phyloP scores from a whole-genome alignment of 2,888 invertebrate species.

The Philereme transversata region DNA sequence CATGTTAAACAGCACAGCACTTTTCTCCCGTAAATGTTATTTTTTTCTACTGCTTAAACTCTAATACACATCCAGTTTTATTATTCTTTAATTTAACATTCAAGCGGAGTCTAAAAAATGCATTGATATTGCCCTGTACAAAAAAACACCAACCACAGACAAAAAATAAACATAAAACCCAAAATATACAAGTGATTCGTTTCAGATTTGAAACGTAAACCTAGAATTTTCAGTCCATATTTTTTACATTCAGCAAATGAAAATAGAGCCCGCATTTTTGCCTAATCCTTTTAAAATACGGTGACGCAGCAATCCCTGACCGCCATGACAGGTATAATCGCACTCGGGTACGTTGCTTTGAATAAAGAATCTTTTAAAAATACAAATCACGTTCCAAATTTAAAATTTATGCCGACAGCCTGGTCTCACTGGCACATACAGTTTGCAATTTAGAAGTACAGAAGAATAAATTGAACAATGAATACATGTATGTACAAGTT shows the following conservation, averaged over 20 bases:
- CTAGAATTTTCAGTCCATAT: constrained; percentile 2
- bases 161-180: not conserved
- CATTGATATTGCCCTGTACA: too few relatives aligned
- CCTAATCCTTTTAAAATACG: constrained; percentile 35
- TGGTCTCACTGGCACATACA: constrained; percentile 32
- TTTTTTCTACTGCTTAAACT: too few relatives aligned
- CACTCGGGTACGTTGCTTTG: constrained; percentile 39
- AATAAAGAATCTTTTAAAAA: constrained; percentile 47
- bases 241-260: constrained; percentile 13
- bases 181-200: not conserved
- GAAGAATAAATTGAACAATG: constrained; percentile 3
- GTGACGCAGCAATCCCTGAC: constrained; percentile 31
- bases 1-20: too few relatives aligned
- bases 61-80: too few relatives aligned
- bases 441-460: constrained; percentile 26
- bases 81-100: too few relatives aligned
- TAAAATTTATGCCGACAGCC: constrained; percentile 39
- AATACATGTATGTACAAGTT: not conserved
- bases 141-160: not conserved
- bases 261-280: constrained; percentile 14
- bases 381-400: constrained; percentile 41
- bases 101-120: too few relatives aligned
- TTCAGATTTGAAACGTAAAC: constrained; percentile 3
- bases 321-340: constrained; percentile 39
- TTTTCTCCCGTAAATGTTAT: too few relatives aligned